These are phyloP conservation scores for Neofelis nebulosa DNA, from an alignment of 2,113 vertebrate genomes.

Conservation along the genomic window DNA sequence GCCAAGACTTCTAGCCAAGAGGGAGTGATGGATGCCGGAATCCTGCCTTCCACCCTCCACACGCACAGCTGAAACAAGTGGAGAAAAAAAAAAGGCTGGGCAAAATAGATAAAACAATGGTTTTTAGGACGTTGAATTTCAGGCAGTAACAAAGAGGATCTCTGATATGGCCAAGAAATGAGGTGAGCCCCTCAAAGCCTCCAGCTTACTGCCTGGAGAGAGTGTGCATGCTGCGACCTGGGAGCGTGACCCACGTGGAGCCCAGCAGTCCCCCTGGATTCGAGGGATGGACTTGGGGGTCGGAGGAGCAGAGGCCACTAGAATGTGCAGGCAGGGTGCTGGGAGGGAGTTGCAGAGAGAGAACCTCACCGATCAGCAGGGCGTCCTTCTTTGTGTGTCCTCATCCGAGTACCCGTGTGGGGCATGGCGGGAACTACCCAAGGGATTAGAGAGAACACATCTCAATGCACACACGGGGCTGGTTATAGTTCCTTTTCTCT, in stretches of 20 bases:
- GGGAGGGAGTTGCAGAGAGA: background rate
- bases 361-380: accelerated
- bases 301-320: background rate
- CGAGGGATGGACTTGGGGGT: background rate
- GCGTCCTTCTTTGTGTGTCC: too few species aligned
- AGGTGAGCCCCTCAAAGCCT: background rate
- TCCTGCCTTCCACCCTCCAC: background rate
- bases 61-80: background rate
- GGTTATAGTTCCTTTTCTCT: background rate
- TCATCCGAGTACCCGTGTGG: background rate
- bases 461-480: background rate
- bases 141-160: too few species aligned
- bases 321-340: background rate
- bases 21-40: background rate
- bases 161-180: background rate
- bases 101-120: background rate
- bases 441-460: background rate
- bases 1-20: background rate
- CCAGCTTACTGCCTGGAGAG: background rate
- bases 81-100: background rate
- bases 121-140: background rate
- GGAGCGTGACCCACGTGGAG: background rate
- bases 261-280: background rate
- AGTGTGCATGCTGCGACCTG: background rate
- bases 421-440: background rate